Conservation (phyloP, 2,797 vertebrate species). For the Smutsia gigantea region DNA sequence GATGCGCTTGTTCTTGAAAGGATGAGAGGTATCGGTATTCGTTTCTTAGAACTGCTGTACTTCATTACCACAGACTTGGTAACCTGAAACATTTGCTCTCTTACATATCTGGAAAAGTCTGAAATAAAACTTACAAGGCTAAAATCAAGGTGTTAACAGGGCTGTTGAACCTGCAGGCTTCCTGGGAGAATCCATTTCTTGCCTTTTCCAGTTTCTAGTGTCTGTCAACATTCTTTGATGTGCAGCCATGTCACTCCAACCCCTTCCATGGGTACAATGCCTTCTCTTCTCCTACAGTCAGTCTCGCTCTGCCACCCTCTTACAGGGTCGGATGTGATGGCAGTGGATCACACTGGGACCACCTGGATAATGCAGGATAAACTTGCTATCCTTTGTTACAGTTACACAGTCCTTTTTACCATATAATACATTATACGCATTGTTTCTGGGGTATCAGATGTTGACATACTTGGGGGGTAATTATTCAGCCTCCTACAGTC, state of each 20-base stretch:
- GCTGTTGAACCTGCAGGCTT: neutral
- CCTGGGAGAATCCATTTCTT: accelerated
- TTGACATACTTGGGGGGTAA: neutral
- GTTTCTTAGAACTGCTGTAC: accelerated
- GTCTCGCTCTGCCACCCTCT: neutral
- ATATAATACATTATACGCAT: neutral
- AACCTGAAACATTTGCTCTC: neutral
- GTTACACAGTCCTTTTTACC: neutral
- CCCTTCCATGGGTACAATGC: accelerated
- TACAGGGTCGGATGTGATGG: neutral
- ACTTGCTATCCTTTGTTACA: neutral
- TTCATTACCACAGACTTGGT: neutral
- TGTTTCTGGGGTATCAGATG: neutral
- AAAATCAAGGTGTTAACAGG: neutral
- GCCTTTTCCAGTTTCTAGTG: too few relatives aligned
- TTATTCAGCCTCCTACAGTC: neutral
- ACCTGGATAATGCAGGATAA: neutral
- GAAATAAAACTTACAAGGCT: neutral
- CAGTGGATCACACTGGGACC: neutral
- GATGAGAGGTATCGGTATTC: neutral
- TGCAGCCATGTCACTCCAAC: accelerated
- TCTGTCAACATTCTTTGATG: neutral
- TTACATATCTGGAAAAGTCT: neutral
- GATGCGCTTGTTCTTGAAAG: neutral
- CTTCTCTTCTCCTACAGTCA: neutral